phyloP scores from a whole-genome alignment of 2,888 invertebrate genomes.

The Stenotaenia linearis region DNA sequence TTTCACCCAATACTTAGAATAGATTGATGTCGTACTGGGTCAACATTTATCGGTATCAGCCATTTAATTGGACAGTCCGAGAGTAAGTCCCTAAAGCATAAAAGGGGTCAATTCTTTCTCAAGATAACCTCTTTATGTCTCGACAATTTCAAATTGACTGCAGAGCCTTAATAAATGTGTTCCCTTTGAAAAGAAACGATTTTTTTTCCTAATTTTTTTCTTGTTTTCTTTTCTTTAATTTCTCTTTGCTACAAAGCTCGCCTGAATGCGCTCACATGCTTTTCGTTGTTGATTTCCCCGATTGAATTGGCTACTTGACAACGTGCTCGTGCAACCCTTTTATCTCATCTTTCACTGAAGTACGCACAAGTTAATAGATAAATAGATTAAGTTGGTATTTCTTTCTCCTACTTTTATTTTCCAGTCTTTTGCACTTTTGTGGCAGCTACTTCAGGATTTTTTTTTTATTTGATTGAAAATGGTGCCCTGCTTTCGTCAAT shows the following conservation, averaged over 20 bases:
- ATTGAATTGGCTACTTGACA: constrained; percentile 4
- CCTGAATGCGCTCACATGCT: neutral
- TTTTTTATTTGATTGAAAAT: neutral
- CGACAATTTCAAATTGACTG: neutral
- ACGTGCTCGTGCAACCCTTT: neutral
- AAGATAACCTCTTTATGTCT: neutral
- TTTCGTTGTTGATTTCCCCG: neutral
- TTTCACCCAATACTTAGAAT: neutral
- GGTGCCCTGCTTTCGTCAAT: neutral
- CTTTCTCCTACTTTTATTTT: neutral
- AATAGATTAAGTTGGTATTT: neutral
- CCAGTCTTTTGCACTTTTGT: no score
- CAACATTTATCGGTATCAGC: neutral
- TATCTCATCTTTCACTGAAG: neutral
- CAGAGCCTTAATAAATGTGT: neutral
- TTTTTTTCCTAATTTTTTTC: no score
- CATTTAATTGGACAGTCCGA: neutral
- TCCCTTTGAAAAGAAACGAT: neutral
- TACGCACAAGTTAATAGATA: neutral
- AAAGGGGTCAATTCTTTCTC: neutral
- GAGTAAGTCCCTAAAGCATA: neutral
- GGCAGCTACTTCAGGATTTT: no score
- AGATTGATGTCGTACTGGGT: neutral
- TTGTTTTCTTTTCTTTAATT: neutral
- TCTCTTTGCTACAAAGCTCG: neutral